Evolutionary conservation across 2,888 invertebrate species (phyloP).

Genomic region (Lordiphosa andalusiaca): DNA sequence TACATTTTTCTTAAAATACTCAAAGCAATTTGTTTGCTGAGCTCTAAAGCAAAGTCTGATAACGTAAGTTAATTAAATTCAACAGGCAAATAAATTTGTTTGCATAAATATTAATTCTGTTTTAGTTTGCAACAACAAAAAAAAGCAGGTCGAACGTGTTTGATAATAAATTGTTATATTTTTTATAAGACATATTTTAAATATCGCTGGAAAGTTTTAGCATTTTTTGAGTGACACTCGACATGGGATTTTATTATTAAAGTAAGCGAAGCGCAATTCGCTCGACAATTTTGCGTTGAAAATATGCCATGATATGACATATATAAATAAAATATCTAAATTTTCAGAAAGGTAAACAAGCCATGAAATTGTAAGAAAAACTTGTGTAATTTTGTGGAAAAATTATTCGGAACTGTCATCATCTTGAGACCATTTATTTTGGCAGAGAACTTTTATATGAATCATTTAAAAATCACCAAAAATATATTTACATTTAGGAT

Average conservation of each 20-base stretch:
- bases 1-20: no score
- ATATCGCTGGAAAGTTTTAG: not conserved
- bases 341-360: conserved; percentile 7
- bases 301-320: conserved; percentile 37
- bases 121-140: conserved; percentile 27
- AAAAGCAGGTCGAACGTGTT: conserved; percentile 56
- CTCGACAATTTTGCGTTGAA: conserved; percentile 17
- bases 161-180: conserved; percentile 14
- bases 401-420: not conserved
- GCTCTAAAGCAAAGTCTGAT: conserved; percentile 2
- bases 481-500: no score
- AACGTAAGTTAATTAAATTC: conserved; percentile 41
- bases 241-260: conserved; percentile 22
- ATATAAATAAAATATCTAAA: conserved; percentile 16
- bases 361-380: conserved; percentile 14
- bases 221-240: conserved; percentile 1
- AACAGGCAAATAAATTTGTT: conserved; percentile 48
- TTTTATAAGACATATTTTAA: conserved; percentile 31
- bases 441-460: no score
- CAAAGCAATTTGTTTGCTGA: conserved; percentile 22
- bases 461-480: no score
- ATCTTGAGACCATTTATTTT: no score
- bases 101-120: conserved; percentile 54
- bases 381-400: not conserved
- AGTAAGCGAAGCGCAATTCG: no score